A percentile compares a stretch with the other conserved stretches of the same genome.
These are phyloP conservation scores for Notiomystis cincta DNA, from an alignment of 2,113 vertebrate genomes.

Conservation along the genomic window DNA sequence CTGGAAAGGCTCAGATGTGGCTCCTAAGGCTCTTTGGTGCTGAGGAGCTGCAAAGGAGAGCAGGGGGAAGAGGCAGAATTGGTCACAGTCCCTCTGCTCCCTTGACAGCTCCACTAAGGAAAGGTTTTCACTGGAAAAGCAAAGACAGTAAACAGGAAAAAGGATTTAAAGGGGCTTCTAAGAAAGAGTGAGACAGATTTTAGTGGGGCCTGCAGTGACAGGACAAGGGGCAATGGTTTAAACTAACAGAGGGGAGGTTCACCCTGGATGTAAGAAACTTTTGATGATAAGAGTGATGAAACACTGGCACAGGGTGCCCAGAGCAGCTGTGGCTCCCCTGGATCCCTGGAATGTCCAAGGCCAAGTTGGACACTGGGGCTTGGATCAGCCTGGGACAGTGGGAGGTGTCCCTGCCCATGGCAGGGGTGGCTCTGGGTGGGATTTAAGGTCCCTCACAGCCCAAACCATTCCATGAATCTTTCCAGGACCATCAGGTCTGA, in stretches of 20 bases:
- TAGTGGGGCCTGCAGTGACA: background rate
- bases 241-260: background rate
- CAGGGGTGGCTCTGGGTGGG: fast-evolving
- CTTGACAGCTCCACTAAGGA: fast-evolving
- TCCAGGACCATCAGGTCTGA: fast-evolving
- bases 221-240: background rate
- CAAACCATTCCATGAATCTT: background rate
- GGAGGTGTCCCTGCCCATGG: background rate
- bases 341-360: background rate
- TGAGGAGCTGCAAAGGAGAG: background rate
- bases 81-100: background rate
- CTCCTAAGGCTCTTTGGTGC: fast-evolving
- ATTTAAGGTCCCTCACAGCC: fast-evolving
- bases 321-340: background rate
- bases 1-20: background rate
- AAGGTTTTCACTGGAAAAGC: background rate
- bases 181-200: background rate
- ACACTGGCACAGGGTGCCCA: background rate
- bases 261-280: background rate
- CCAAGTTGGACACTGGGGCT: background rate
- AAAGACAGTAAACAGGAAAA: background rate
- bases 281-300: background rate
- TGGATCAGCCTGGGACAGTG: background rate
- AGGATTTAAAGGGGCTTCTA: background rate
- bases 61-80: background rate